phyloP scores from a whole-genome alignment of 2,797 vertebrate species.

The Masticophis lateralis region DNA sequence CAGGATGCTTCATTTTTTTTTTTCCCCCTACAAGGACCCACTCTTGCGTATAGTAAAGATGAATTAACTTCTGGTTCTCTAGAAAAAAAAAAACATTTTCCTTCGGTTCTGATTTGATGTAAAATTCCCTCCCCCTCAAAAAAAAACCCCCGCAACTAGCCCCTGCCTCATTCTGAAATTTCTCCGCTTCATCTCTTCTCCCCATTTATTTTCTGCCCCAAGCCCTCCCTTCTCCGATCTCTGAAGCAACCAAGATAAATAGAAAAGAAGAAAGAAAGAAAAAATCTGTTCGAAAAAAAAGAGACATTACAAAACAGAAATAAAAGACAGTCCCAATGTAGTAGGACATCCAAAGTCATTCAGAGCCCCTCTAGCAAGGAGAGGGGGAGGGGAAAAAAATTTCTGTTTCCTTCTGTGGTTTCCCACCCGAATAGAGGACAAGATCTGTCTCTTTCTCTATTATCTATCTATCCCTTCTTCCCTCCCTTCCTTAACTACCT shows the following conservation, averaged over 20 bases:
- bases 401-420: not conserved
- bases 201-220: not conserved
- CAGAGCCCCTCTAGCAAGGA: not conserved
- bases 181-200: not conserved
- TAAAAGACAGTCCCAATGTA: not conserved
- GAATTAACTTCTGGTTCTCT: not conserved
- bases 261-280: too few species aligned
- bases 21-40: not conserved
- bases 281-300: not conserved
- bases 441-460: not conserved
- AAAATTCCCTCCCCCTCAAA: not conserved
- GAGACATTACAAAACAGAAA: not conserved
- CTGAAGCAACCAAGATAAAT: not conserved
- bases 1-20: not conserved
- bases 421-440: not conserved
- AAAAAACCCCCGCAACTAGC: not conserved
- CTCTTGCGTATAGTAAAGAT: not conserved
- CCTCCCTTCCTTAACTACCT: not conserved
- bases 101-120: not conserved
- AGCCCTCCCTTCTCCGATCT: too few species aligned
- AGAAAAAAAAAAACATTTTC: not conserved
- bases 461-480: not conserved
- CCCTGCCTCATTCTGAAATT: not conserved
- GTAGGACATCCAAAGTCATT: not conserved
- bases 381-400: not conserved